Conservation (phyloP, 2,888 invertebrate genomes). For the Archips crataeganus region DNA sequence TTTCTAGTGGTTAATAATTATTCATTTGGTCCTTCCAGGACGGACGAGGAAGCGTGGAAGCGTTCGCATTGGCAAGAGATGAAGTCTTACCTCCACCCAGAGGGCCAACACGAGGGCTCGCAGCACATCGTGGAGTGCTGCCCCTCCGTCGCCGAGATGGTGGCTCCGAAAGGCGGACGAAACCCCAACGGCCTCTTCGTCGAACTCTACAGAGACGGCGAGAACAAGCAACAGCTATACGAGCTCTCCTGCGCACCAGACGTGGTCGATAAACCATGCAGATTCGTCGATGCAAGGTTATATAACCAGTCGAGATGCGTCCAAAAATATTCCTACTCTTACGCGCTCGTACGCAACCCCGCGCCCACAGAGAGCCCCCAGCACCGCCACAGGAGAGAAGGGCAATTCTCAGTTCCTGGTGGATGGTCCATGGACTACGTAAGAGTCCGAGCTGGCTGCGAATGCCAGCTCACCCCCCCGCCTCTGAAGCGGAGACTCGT, state of each 20-base stretch:
- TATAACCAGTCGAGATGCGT: conserved; percentile 91
- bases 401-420: conserved; percentile 80
- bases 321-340: conserved; percentile 93
- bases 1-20: not conserved
- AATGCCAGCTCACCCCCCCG: conserved; percentile 90
- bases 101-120: conserved; percentile 72
- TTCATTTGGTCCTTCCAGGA: conserved; percentile 59
- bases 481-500: conserved; percentile 82
- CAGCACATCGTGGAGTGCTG: conserved; percentile 90
- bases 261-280: conserved; percentile 90
- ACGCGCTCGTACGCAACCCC: conserved; percentile 91
- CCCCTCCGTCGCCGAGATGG: conserved; percentile 91
- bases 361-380: conserved; percentile 73
- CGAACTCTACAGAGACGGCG: conserved; percentile 90
- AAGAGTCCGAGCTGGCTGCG: conserved; percentile 92
- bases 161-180: conserved; percentile 91
- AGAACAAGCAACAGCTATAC: conserved; percentile 90
- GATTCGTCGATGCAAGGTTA: conserved; percentile 89
- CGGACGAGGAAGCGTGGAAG: conserved; percentile 82
- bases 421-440: conserved; percentile 94
- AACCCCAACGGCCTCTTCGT: conserved; percentile 90
- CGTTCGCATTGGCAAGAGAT: conserved; percentile 88
- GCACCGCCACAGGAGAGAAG: conserved; percentile 66
- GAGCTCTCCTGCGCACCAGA: conserved; percentile 91
- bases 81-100: conserved; percentile 83